Conservation (phyloP, 2,888 invertebrate genomes). For the Spisula subtruncata region DNA sequence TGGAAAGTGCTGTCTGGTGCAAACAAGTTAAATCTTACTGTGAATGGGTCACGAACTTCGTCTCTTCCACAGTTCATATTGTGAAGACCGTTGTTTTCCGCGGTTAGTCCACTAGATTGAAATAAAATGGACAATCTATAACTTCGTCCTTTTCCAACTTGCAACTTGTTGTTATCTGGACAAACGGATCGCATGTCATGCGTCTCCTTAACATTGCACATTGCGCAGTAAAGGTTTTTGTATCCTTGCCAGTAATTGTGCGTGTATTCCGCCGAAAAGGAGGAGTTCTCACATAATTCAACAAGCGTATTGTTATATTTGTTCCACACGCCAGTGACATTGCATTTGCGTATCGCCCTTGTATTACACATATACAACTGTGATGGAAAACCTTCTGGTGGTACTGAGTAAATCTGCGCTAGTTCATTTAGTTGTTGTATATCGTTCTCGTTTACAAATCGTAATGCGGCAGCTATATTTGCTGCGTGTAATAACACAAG, state of each 20-base stretch:
- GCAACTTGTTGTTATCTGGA: not conserved
- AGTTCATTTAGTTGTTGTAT: not conserved
- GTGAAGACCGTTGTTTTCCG: not conserved
- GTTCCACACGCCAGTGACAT: not conserved
- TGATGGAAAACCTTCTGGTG: not conserved
- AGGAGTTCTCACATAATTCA: not conserved
- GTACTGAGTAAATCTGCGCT: not conserved
- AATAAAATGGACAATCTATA: not conserved
- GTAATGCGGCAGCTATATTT: not conserved
- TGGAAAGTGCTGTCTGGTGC: too few relatives aligned
- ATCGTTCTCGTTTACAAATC: not conserved
- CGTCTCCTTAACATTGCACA: not conserved
- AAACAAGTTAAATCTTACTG: not conserved
- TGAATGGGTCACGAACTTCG: not conserved
- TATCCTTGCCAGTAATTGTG: not conserved
- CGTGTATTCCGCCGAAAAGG: not conserved
- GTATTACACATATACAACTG: not conserved
- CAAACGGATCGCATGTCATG: not conserved
- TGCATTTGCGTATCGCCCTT: not conserved
- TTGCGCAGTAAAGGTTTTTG: not conserved
- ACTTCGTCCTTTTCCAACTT: too few relatives aligned
- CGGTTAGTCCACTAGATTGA: not conserved
- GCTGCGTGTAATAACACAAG: not conserved
- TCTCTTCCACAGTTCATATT: not conserved
- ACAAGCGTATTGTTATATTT: not conserved